phyloP scores from a whole-genome alignment of 2,113 vertebrate genomes.

The Diglossa brunneiventris region DNA sequence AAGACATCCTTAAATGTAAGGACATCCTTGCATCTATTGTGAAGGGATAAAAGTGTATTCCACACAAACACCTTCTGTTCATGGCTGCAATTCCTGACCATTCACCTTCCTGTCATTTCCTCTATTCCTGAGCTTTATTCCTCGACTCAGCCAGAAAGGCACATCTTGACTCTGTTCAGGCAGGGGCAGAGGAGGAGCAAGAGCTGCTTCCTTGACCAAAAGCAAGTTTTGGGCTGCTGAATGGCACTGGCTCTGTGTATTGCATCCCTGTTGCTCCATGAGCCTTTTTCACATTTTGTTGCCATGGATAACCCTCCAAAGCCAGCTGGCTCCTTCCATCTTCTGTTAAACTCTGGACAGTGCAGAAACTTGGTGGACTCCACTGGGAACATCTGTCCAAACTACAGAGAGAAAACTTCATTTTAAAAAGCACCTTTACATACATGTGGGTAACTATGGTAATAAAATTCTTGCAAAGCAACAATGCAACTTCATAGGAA shows the following conservation, averaged over 20 bases:
- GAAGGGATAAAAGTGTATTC: not conserved
- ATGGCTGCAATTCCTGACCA: not conserved
- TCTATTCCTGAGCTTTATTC: not conserved
- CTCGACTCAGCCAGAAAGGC: not conserved
- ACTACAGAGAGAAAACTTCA: not conserved
- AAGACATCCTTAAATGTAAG: not conserved
- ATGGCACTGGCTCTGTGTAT: not conserved
- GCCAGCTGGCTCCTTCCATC: not conserved
- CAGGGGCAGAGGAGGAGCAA: not conserved
- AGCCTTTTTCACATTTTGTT: not conserved
- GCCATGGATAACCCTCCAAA: not conserved
- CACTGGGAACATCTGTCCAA: not conserved
- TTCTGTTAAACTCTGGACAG: not conserved
- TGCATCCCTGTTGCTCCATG: not conserved
- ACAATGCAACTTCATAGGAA: not conserved
- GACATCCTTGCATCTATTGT: not conserved
- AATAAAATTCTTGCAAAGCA: not conserved
- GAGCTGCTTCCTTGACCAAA: not conserved
- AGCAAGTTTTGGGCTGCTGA: not conserved
- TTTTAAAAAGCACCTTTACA: not conserved
- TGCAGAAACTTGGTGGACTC: not conserved
- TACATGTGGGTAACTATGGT: not conserved
- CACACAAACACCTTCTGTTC: not conserved
- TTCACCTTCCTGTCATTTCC: not conserved
- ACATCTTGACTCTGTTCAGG: not conserved